Evolutionary conservation across 2,113 vertebrate species (phyloP).

Genomic region (Passer montanus): DNA sequence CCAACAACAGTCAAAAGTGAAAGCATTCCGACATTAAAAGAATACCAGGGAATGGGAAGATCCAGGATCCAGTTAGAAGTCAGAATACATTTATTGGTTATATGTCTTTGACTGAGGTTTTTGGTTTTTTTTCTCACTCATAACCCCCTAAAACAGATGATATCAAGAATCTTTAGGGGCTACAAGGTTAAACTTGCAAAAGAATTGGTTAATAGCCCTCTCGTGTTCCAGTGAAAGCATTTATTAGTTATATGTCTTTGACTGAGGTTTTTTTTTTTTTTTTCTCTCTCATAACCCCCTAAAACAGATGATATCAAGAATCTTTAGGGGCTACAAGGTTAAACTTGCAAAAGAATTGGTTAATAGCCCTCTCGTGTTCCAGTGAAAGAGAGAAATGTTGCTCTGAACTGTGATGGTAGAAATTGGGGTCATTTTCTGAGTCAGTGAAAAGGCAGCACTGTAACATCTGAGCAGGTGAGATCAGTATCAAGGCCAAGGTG

Average conservation of each 20-base stretch:
- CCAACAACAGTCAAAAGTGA: background rate
- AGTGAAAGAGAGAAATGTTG: background rate
- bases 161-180: background rate
- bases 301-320: background rate
- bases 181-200: background rate
- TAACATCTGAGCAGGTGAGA: background rate
- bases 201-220: background rate
- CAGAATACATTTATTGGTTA: background rate
- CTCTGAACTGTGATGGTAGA: background rate
- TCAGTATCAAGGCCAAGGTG: background rate
- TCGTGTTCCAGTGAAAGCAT: background rate
- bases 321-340: background rate
- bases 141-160: background rate
- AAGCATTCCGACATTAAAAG: background rate
- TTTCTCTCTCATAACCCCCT: background rate
- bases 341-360: background rate
- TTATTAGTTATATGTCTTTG: background rate
- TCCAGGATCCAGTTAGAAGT: background rate
- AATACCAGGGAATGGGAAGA: background rate
- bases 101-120: background rate
- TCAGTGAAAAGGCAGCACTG: background rate
- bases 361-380: background rate
- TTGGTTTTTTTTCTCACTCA: background rate
- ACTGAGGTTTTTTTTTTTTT: background rate
- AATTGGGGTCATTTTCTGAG: conserved; percentile 13